A percentile compares a stretch with the other conserved stretches of the same genome.
Conservation (phyloP, 2,888 invertebrate species). For the Ptilodon capucinus region DNA sequence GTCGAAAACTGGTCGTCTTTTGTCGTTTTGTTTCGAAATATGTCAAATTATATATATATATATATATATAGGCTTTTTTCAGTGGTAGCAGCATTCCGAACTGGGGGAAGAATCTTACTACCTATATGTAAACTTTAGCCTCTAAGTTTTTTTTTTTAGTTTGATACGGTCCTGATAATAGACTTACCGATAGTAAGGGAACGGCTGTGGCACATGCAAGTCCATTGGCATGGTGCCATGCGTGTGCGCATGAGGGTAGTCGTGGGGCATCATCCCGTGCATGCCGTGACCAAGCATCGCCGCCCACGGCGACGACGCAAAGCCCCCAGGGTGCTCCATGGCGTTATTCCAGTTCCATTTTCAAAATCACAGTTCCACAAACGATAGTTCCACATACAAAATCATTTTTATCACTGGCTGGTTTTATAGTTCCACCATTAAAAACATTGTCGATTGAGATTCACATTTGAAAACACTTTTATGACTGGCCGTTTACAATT, state of each 20-base stretch:
- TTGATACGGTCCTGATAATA: too few species aligned
- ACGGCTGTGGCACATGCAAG: conserved; percentile 95
- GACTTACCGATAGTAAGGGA: conserved; percentile 94
- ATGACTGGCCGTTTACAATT: too few species aligned
- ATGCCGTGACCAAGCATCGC: conserved; percentile 87
- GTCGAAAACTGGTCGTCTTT: too few species aligned
- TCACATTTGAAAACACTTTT: neutral
- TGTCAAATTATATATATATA: too few species aligned
- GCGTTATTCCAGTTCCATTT: conserved; percentile 42
- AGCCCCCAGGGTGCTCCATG: conserved; percentile 92
- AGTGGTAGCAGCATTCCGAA: too few species aligned
- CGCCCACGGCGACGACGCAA: conserved; percentile 90
- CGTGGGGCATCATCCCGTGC: conserved; percentile 85
- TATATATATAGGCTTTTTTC: too few species aligned
- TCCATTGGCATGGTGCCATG: conserved; percentile 92
- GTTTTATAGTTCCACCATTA: neutral
- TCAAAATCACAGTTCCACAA: conserved; percentile 25
- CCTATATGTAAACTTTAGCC: too few species aligned
- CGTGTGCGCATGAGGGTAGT: conserved; percentile 83
- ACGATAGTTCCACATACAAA: conserved; percentile 24
- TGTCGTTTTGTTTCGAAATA: too few species aligned
- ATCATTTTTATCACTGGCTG: neutral
- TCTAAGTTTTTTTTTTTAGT: too few species aligned
- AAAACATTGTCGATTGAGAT: neutral
- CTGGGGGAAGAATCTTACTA: too few species aligned